phyloP scores from a whole-genome alignment of 2,797 vertebrate species.

The Rhadinocentrus ornatus region DNA sequence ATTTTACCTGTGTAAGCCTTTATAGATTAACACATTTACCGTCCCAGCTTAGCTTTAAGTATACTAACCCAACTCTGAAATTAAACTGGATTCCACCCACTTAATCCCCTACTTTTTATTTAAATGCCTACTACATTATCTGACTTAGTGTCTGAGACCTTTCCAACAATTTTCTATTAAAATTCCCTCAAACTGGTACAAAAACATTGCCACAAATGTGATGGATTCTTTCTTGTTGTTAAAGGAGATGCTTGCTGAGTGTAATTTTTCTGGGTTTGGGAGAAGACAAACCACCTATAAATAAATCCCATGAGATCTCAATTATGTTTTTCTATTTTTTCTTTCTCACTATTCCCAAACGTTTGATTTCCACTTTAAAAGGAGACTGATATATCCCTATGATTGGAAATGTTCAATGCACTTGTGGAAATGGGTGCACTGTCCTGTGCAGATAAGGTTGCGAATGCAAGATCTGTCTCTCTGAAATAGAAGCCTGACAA shows the following conservation, averaged over 20 bases:
- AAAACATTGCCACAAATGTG: slow-evolving; percentile 69
- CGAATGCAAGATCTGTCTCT: slow-evolving; percentile 72
- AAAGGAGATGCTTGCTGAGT: slow-evolving; percentile 61
- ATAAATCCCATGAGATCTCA: slow-evolving; percentile 76
- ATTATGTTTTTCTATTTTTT: slow-evolving; percentile 63
- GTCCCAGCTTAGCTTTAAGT: slow-evolving; percentile 58
- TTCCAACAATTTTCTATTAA: slow-evolving; percentile 71
- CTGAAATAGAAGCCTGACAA: slow-evolving; percentile 81
- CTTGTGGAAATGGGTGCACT: slow-evolving; percentile 81
- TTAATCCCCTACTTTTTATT: slow-evolving; percentile 73
- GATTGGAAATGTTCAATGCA: slow-evolving; percentile 84
- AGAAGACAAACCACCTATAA: slow-evolving; percentile 74
- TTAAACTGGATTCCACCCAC: slow-evolving; percentile 72
- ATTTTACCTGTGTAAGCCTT: slow-evolving; percentile 80
- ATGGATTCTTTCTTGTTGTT: slow-evolving; percentile 75
- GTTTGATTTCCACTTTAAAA: slow-evolving; percentile 84
- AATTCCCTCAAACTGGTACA: slow-evolving; percentile 65
- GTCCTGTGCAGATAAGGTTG: slow-evolving; percentile 85
- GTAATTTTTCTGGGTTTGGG: slow-evolving; percentile 72
- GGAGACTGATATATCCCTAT: slow-evolving; percentile 72
- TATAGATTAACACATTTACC: slow-evolving; percentile 80
- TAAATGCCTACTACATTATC: slow-evolving; percentile 71
- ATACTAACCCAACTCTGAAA: slow-evolving; percentile 72
- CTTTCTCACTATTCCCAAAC: slow-evolving; percentile 64
- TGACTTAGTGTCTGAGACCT: slow-evolving; percentile 71